Base-by-base conservation (phyloP, 1,140 invertebrate species). In the Goniozus legneri region DNA sequence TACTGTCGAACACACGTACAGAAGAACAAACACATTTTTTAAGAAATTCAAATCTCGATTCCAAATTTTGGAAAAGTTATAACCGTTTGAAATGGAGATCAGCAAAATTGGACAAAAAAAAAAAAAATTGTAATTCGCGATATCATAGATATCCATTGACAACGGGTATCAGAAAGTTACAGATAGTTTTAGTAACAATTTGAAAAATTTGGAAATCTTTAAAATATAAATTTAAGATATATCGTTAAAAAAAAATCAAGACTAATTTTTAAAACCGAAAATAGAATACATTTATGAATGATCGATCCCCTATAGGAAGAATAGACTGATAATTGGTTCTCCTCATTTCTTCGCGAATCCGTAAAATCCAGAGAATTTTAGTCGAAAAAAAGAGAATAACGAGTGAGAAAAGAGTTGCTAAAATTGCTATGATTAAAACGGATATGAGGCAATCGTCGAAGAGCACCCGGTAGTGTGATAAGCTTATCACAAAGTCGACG, bases 361-460 rank as follows among this genome's bases (percentile, higher is more conserved):
- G n/a, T n/a, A n/a, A n/a, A n/a, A n/a, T n/a, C n/a, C 4, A 27
- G 10, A 27, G 4, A 27, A 27, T 27, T 27, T 10, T 27, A 10
- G 4, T 27, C 10, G 24, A 27, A 27, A 27, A 27, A 10, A 27
- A 27, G 24, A 4, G 24, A 27, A 10, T 6, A 10, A 27, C 4
- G 10, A 10, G 24, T 27, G n/a, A n/a, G n/a, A n/a, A n/a, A n/a
- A n/a, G n/a, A n/a, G n/a, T n/a, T n/a, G n/a, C n/a, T n/a, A n/a
- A n/a, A n/a, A n/a, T 27, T 10, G 4, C 24, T 4, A 27, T 6
- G 24, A 10, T 6, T 6, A 27, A 27, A 53, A 39, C 62, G 62
- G 65, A 67, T 65, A 50, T 62, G 56, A 54, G 50, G 51, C 59
- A 65, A 67, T 64, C 62, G 46, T 37, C 36, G 49, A 42, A 59